Evolutionary conservation across 2,888 invertebrate genomes (phyloP), one percentile per base, ranked within the genome.

Genomic region (Drosophila meridionalis): DNA sequence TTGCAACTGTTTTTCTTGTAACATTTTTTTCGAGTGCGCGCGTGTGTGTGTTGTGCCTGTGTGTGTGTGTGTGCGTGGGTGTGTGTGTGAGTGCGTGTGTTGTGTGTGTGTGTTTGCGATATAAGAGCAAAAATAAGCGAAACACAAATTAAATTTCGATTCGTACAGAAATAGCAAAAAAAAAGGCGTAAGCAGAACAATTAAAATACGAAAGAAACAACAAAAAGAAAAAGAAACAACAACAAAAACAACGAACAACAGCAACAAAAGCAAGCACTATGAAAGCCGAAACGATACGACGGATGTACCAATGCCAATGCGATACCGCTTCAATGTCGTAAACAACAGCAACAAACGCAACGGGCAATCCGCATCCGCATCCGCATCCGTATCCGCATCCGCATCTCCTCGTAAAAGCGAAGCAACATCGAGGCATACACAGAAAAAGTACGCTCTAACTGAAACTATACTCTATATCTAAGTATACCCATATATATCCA

Each of bases 321-420:
- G 58, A 48, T 53, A 80, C 76, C 78, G 80, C 78, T 66, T 80
- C 69, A 80, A 80, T 78, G 78, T 78, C 80, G 78, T 78, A 80
- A 78, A 78, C 78, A 76, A 78, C 50, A 64, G 64, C 36, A 69
- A 63, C 47, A 79, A 77, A 73, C 61, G 75, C 63, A 52, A 65
- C 59, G 78, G 76, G 79, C 79, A 34, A 26, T 58, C 78, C 78
- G 57, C 45, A 60, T 38, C 52, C 50, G 52, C 34, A 50, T 36
- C 52, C 52, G 52, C 53, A 60, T 38, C 52, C 50, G 52, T 20
- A 50, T 36, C 52, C 52, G 52, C 53, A 30, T 64, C 73, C 78
- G 58, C 47, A 61, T 32, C 57, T 47, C 52, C 68, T 65, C 59
- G 50, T 42, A 48, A 65, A 50, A 60, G 69, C 74, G 69, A 73